Percentiles rank a stretch among this genome's conserved stretches.
phyloP scores from a whole-genome alignment of 2,797 vertebrate genomes.

The Knipowitschia caucasica region DNA sequence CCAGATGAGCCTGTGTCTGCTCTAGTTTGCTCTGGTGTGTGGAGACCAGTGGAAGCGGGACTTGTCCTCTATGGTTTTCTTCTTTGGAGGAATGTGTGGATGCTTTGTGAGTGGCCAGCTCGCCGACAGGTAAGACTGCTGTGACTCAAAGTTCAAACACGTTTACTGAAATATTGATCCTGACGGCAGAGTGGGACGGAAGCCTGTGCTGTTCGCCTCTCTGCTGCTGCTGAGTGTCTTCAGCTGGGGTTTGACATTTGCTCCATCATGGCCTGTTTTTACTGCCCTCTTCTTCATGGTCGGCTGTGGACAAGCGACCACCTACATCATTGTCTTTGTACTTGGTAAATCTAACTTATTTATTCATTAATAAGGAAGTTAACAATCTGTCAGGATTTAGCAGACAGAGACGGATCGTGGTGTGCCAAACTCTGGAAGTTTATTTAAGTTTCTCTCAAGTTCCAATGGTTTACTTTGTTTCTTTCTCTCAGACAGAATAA shows the following conservation, averaged over 20 bases:
- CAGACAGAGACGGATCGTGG: too few species aligned
- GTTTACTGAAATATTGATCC: constrained; percentile 2
- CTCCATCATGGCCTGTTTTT: constrained; percentile 48
- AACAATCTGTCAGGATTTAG: too few species aligned
- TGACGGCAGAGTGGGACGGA: constrained; percentile 52
- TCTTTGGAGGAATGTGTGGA: constrained; percentile 46
- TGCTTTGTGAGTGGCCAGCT: constrained; percentile 51
- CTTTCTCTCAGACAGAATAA: too few species aligned
- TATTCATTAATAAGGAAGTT: too few species aligned
- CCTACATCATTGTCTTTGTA: constrained; percentile 41
- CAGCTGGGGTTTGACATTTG: constrained; percentile 25
- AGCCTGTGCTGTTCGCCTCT: constrained; percentile 42
- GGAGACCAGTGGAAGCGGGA: constrained; percentile 53
- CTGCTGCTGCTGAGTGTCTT: constrained; percentile 25
- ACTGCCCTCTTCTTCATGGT: constrained; percentile 37
- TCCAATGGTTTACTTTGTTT: too few species aligned
- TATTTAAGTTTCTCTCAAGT: too few species aligned
- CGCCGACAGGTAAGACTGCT: constrained; percentile 48
- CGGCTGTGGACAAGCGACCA: constrained; percentile 42
- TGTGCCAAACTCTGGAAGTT: too few species aligned
- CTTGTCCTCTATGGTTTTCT: constrained; percentile 43
- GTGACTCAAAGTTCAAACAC: background rate
- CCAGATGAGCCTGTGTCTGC: background rate
- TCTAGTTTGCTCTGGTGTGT: constrained; percentile 59
- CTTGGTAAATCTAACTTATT: constrained; percentile 39